phyloP scores from a whole-genome alignment of 2,113 vertebrate genomes.

The Megaceryle torquata region DNA sequence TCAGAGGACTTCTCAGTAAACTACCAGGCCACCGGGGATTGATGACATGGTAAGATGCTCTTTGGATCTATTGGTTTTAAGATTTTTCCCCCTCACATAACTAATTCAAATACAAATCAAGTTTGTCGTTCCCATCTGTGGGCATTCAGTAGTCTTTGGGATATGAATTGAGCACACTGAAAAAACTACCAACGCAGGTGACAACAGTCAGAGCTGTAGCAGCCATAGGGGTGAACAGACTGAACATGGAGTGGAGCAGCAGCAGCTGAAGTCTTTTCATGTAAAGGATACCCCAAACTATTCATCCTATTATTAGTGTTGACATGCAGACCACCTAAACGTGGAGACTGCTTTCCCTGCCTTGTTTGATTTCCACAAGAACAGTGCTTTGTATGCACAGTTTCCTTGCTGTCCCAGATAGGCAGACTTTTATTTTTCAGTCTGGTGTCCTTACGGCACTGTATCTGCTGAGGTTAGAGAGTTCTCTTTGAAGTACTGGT shows the following conservation, averaged over 20 bases:
- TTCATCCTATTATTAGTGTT: neutral
- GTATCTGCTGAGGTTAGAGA: neutral
- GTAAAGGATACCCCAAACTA: neutral
- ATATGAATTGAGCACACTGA: neutral
- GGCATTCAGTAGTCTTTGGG: neutral
- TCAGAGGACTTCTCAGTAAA: neutral
- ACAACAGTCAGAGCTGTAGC: neutral
- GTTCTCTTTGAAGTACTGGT: neutral
- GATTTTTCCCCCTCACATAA: neutral
- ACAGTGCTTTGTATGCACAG: neutral
- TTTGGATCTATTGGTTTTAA: neutral
- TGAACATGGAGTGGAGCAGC: neutral
- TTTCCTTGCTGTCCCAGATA: neutral
- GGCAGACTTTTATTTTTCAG: neutral
- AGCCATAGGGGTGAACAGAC: neutral
- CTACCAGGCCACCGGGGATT: neutral
- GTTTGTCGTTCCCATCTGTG: neutral
- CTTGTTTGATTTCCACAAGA: neutral
- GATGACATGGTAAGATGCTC: neutral
- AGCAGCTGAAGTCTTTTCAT: neutral
- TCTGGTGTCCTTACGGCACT: neutral
- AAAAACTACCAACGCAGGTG: neutral
- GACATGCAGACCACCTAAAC: neutral
- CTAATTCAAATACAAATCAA: neutral
- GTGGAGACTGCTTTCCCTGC: neutral